phyloP scores from a whole-genome alignment of 2,113 vertebrate species.

The Eptatretus burgeri region DNA sequence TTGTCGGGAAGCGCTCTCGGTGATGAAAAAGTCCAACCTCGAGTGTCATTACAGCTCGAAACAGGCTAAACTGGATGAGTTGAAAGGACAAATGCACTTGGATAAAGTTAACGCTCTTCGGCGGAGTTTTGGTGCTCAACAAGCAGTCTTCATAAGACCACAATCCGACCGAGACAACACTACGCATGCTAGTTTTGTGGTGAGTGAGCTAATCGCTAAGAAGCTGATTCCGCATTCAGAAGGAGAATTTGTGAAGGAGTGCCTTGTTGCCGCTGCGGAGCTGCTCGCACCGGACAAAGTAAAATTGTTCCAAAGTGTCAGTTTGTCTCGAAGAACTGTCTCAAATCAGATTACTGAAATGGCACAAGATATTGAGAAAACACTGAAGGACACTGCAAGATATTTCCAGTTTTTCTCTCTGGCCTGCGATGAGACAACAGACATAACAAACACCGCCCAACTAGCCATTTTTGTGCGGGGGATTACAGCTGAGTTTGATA shows the following conservation, averaged over 20 bases:
- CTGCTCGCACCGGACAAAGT: conserved; percentile 11
- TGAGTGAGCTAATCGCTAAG: conserved; percentile 11
- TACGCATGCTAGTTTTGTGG: conserved; percentile 11
- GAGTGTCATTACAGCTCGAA: conserved; percentile 11
- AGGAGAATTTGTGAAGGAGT: conserved; percentile 10
- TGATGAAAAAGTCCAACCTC: conserved; percentile 11
- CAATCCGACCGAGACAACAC: conserved; percentile 8
- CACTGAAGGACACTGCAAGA: conserved; percentile 8
- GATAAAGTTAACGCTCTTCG: conserved; percentile 11
- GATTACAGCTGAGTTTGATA: no score
- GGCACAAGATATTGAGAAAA: conserved; percentile 11
- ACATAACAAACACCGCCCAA: no score
- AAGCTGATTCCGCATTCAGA: conserved; percentile 10
- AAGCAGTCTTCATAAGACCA: conserved; percentile 8
- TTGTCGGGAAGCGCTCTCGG: conserved; percentile 7
- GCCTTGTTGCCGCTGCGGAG: conserved; percentile 9
- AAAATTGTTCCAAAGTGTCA: conserved; percentile 10
- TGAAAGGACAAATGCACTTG: conserved; percentile 9
- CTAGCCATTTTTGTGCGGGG: no score
- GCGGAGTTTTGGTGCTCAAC: conserved; percentile 9
- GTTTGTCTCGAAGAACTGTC: conserved; percentile 11
- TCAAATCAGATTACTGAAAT: conserved; percentile 11
- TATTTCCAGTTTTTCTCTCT: conserved; percentile 6
- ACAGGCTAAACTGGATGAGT: conserved; percentile 11
- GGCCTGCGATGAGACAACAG: no score